Percentiles rank a stretch among this genome's conserved stretches.
phyloP scores from a whole-genome alignment of 2,888 invertebrate species.

The Acronicta alni region DNA sequence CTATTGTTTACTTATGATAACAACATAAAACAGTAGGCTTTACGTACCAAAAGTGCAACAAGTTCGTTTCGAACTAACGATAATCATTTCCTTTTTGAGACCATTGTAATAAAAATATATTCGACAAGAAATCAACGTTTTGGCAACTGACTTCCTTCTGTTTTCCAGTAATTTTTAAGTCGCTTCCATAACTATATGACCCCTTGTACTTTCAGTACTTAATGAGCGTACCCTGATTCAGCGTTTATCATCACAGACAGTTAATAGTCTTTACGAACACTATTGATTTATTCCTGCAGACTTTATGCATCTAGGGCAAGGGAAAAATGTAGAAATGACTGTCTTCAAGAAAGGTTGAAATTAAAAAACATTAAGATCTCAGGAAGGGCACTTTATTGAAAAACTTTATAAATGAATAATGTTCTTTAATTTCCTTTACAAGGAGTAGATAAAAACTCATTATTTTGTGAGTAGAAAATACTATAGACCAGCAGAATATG shows the following conservation, averaged over 20 bases:
- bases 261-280: slow-evolving; percentile 44
- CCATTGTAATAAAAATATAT: no score
- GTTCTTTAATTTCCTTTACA: slow-evolving; percentile 3
- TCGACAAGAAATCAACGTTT: no score
- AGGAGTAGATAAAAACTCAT: no score
- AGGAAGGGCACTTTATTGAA: slow-evolving; percentile 2
- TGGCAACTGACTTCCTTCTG: background rate
- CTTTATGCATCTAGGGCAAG: slow-evolving; percentile 30
- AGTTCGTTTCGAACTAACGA: no score
- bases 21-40: no score
- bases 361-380: background rate
- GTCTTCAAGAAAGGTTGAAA: background rate
- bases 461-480: no score
- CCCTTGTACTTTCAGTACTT: slow-evolving; percentile 25
- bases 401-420: slow-evolving; percentile 9
- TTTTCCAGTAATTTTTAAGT: background rate
- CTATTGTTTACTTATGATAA: no score
- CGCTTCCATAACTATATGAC: slow-evolving; percentile 22
- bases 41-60: no score
- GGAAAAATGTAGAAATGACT: background rate
- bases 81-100: no score
- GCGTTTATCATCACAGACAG: slow-evolving; percentile 58
- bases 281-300: slow-evolving; percentile 44
- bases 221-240: slow-evolving; percentile 62
- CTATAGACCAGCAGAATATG: no score